Evolutionary conservation across 1,140 invertebrate species (phyloP).

Genomic region (Polypedilum vanderplanki): DNA sequence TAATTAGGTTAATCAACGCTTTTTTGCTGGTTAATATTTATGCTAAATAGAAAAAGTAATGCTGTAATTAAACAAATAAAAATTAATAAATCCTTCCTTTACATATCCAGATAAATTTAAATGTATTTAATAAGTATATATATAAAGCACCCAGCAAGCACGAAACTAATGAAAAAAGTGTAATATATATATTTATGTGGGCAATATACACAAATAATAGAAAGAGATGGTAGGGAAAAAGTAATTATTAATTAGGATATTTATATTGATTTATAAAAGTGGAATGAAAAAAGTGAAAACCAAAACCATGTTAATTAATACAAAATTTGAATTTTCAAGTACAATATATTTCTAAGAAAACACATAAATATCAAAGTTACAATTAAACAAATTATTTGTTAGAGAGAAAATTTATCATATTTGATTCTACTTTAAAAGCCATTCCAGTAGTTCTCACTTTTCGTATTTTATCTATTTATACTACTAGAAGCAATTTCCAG

Average conservation of each 20-base stretch:
- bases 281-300: conserved; percentile 2
- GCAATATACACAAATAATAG: not conserved
- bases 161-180: conserved; percentile 25
- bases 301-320: conserved; percentile 10
- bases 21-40: conserved; percentile 28
- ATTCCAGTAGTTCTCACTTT: not conserved
- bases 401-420: not conserved
- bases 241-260: not conserved
- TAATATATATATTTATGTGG: not conserved
- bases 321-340: not conserved
- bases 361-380: not conserved
- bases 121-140: not conserved
- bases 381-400: not conserved
- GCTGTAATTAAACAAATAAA: conserved; percentile 29
- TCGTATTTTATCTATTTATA: not conserved
- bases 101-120: conserved; percentile 19
- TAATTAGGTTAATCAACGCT: conserved; percentile 29
- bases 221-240: not conserved
- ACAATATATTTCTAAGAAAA: not conserved
- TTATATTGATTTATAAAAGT: not conserved
- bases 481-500: conserved; percentile 21
- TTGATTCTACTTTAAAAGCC: not conserved
- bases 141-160: conserved; percentile 21
- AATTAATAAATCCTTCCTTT: conserved; percentile 28
- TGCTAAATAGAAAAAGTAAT: conserved; percentile 27